Evolutionary conservation across 2,113 vertebrate genomes (phyloP).

Genomic region (Callipepla californica): DNA sequence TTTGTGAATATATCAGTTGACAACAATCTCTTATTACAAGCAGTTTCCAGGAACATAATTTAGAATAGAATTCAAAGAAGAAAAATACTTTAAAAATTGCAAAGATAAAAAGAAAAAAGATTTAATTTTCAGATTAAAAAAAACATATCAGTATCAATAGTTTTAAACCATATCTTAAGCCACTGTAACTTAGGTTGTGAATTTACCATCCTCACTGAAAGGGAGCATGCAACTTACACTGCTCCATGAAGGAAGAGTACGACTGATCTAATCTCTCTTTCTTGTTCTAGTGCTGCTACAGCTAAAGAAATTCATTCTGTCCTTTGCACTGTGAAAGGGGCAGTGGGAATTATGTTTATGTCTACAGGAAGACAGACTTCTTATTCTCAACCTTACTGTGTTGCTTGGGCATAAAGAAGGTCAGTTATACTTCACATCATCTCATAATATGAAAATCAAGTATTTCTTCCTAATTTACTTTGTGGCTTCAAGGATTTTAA

Average conservation of each 20-base stretch:
- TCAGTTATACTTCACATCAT: rapidly evolving
- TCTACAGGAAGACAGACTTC: neutral
- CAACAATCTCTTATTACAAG: neutral
- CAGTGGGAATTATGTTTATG: neutral
- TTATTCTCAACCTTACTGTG: neutral
- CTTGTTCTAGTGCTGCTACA: neutral
- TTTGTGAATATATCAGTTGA: neutral
- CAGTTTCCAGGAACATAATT: neutral
- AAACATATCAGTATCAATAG: neutral
- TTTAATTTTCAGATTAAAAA: neutral
- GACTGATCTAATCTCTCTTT: neutral
- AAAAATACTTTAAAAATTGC: neutral
- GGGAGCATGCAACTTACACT: neutral
- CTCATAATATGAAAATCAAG: neutral
- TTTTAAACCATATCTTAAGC: neutral
- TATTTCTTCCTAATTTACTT: neutral
- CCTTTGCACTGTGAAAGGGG: neutral
- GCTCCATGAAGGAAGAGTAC: neutral
- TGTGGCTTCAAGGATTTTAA: neutral
- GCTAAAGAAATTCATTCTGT: neutral
- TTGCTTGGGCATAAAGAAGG: neutral
- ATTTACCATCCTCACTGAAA: neutral
- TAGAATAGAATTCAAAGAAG: neutral
- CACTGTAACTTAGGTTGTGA: neutral
- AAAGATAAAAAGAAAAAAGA: neutral